phyloP scores from a whole-genome alignment of 2,888 invertebrate genomes.

The Periphyllus acericola region DNA sequence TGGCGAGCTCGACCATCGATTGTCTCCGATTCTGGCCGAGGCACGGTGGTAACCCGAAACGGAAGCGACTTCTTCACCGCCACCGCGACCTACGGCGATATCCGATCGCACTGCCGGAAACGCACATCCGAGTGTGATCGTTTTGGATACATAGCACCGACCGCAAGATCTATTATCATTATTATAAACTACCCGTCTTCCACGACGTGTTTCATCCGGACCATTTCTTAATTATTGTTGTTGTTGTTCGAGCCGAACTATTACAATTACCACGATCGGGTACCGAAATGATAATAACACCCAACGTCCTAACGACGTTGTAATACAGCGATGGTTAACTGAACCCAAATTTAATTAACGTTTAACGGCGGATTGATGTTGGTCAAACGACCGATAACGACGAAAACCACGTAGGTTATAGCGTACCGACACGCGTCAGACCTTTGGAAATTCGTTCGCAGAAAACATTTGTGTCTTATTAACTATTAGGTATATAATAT shows the following conservation, averaged over 20 bases:
- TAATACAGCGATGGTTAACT: no score
- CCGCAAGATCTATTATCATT: not conserved
- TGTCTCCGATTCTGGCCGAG: not conserved
- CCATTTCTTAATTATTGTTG: not conserved
- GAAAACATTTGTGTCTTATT: no score
- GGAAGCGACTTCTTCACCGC: not conserved
- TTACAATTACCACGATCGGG: not conserved
- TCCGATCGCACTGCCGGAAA: not conserved
- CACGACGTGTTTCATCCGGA: not conserved
- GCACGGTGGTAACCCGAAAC: not conserved
- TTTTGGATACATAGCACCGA: not conserved
- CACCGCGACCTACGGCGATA: not conserved
- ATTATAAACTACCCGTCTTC: not conserved
- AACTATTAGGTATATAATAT: no score
- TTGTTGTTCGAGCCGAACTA: not conserved
- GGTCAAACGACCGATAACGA: no score
- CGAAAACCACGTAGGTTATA: no score
- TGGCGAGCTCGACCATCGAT: not conserved
- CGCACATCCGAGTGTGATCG: not conserved
- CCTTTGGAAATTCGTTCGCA: no score
- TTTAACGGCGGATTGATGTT: no score
- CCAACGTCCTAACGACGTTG: not conserved
- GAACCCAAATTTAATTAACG: no score
- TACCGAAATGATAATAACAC: not conserved
- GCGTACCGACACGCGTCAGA: no score